Conservation (phyloP, 2,797 vertebrate species). For the Cossypha niveicapilla region DNA sequence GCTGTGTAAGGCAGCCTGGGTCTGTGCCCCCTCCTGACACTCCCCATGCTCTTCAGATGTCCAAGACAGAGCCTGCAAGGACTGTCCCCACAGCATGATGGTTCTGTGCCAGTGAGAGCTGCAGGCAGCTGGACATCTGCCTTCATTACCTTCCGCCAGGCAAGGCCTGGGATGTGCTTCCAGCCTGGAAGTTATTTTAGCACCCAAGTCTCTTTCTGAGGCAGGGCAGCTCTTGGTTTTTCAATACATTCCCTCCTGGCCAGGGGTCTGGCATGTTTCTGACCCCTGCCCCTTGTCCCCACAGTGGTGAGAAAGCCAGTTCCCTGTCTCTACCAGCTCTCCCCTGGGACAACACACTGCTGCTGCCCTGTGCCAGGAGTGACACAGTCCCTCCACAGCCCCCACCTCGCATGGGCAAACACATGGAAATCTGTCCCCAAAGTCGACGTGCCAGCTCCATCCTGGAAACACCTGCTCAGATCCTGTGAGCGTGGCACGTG, state of each 20-base stretch:
- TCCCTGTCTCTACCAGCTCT: not conserved
- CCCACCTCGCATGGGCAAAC: not conserved
- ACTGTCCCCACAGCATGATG: fast-evolving
- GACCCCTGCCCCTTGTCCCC: not conserved
- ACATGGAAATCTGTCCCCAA: not conserved
- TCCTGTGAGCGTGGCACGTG: not conserved
- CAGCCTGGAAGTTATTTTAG: not conserved
- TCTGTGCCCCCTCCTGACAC: fast-evolving
- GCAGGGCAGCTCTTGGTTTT: not conserved
- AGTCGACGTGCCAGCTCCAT: fast-evolving
- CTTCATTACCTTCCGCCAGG: fast-evolving
- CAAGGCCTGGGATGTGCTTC: not conserved
- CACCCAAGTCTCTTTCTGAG: not conserved
- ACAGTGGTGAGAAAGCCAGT: not conserved
- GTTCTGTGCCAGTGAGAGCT: not conserved
- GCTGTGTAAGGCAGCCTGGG: not conserved
- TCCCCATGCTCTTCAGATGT: fast-evolving
- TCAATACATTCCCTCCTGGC: not conserved
- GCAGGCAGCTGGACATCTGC: not conserved
- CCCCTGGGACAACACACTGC: not conserved
- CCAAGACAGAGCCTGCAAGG: not conserved
- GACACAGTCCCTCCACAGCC: not conserved
- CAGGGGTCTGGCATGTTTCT: not conserved
- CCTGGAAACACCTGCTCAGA: not conserved
- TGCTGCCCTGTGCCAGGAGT: not conserved